These are phyloP conservation scores for Pristionchus maxplancki DNA, from an alignment of 2,888 invertebrate species.

Conservation along the genomic window DNA sequence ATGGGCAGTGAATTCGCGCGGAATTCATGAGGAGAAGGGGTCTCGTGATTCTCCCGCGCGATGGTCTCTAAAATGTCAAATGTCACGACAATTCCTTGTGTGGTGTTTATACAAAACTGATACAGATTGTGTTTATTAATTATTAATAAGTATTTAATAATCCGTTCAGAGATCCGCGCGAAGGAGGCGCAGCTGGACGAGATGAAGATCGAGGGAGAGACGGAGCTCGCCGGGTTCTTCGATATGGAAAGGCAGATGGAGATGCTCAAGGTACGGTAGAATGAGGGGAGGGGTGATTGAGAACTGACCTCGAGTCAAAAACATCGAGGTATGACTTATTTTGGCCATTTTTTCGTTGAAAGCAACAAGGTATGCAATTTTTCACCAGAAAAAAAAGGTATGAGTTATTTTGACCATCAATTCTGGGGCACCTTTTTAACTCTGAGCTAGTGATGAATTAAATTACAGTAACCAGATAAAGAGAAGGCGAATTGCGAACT, in stretches of 20 bases:
- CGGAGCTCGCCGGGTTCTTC: slow-evolving; percentile 88
- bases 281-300: not conserved
- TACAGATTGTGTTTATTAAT: not conserved
- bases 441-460: too few relatives aligned
- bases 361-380: too few relatives aligned
- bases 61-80: too few relatives aligned
- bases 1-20: not conserved
- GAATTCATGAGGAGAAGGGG: not conserved
- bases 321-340: too few relatives aligned
- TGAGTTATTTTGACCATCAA: too few relatives aligned
- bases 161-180: slow-evolving; percentile 79
- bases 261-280: slow-evolving; percentile 44
- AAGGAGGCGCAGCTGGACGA: slow-evolving; percentile 84
- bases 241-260: slow-evolving; percentile 78
- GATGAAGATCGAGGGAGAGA: slow-evolving; percentile 86
- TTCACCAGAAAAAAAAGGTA: too few relatives aligned
- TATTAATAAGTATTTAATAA: not conserved
- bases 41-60: not conserved
- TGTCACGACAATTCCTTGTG: too few relatives aligned
- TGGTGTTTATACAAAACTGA: too few relatives aligned
- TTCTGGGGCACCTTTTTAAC: too few relatives aligned
- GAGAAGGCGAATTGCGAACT: not conserved
- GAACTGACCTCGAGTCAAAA: too few relatives aligned
- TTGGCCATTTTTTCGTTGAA: too few relatives aligned
- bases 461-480: not conserved